phyloP scores from a whole-genome alignment of 2,888 invertebrate genomes.

The Emmelina monodactyla region DNA sequence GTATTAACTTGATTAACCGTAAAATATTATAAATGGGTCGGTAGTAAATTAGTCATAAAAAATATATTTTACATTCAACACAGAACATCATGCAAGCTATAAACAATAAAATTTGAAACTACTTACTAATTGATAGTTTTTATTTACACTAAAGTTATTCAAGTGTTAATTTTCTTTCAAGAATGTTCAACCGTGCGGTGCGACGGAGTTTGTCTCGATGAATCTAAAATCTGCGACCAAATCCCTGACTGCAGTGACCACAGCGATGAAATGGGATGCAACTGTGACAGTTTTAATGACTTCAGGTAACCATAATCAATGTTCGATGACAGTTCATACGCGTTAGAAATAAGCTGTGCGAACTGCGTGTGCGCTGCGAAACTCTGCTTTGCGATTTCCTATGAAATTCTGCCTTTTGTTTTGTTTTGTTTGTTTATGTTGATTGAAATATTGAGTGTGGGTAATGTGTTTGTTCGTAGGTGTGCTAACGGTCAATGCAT shows the following conservation, averaged over 20 bases:
- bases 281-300: conserved; percentile 26
- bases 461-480: neutral
- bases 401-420: no score
- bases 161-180: conserved; percentile 42
- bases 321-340: neutral
- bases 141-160: no score
- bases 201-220: conserved; percentile 36
- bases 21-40: no score
- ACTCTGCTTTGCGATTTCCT: neutral
- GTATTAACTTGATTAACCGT: no score
- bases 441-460: neutral
- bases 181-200: conserved; percentile 41
- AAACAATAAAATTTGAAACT: no score
- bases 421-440: neutral
- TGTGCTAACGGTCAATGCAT: neutral
- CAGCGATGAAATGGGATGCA: conserved; percentile 63
- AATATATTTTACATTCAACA: no score
- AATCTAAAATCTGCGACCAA: conserved; percentile 61
- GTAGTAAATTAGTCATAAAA: no score
- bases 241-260: conserved; percentile 63
- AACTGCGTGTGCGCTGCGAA: neutral
- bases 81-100: no score
- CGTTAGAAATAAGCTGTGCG: neutral
- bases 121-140: no score
- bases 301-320: conserved; percentile 35